Conservation (phyloP, 2,113 vertebrate genomes). For the Phaethon lepturus region DNA sequence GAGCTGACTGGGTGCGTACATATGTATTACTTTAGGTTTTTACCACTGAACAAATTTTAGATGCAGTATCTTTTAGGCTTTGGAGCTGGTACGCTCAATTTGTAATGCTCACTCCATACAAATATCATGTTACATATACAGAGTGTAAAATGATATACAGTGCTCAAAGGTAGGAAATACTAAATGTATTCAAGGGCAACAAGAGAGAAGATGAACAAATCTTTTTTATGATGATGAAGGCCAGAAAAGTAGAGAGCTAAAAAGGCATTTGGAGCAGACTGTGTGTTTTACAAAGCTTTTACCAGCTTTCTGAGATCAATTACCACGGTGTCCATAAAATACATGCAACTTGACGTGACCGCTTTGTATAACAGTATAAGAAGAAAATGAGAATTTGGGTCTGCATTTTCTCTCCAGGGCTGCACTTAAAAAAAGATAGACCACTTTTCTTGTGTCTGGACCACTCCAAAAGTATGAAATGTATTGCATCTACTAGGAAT, state of each 20-base stretch:
- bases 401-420: slow-evolving; percentile 74
- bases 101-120: not conserved
- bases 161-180: not conserved
- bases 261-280: not conserved
- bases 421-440: not conserved
- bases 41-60: not conserved
- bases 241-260: not conserved
- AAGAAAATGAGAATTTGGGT: slow-evolving; percentile 38
- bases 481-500: not conserved
- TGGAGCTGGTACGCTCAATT: not conserved
- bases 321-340: not conserved
- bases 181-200: not conserved
- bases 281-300: not conserved
- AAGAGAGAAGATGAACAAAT: not conserved
- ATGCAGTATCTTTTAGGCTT: not conserved
- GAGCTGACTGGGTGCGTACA: not conserved
- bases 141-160: not conserved
- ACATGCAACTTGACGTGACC: slow-evolving; percentile 70
- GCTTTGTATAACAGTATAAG: not conserved
- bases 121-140: not conserved
- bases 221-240: not conserved
- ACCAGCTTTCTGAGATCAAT: slow-evolving; percentile 80
- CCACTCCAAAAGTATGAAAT: not conserved
- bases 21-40: not conserved
- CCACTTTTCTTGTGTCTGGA: not conserved